These are phyloP conservation scores for Mus minutoides DNA, from an alignment of 2,797 vertebrate species.

Conservation along the genomic window DNA sequence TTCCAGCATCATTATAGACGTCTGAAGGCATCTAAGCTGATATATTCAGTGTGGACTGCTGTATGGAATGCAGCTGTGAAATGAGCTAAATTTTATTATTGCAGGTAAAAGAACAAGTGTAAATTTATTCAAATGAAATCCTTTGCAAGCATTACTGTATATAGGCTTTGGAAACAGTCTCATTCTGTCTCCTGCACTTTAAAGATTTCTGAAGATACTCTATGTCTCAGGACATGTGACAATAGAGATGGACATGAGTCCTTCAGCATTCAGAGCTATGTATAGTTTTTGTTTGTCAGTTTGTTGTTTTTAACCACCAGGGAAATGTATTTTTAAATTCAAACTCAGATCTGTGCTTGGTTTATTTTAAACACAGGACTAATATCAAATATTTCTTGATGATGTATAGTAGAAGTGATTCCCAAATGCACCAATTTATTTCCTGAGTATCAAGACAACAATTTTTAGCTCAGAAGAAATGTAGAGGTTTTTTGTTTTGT, in stretches of 20 bases:
- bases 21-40: constrained; percentile 70
- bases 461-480: background rate
- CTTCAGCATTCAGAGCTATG: constrained; percentile 28
- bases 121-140: constrained; percentile 78
- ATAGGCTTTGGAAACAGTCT: constrained; percentile 62
- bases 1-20: constrained; percentile 67
- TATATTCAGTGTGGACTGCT: constrained; percentile 59
- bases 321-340: constrained; percentile 21
- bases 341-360: constrained; percentile 12
- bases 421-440: constrained; percentile 1
- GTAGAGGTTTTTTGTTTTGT: background rate
- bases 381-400: constrained; percentile 16
- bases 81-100: constrained; percentile 77
- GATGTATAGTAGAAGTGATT: background rate
- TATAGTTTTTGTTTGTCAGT: background rate
- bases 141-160: constrained; percentile 61
- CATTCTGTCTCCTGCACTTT: constrained; percentile 58
- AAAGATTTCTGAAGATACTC: constrained; percentile 58
- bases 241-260: constrained; percentile 56
- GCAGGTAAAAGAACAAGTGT: constrained; percentile 68
- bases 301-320: background rate
- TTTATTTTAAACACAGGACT: background rate
- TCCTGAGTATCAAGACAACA: background rate
- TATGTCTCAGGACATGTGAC: constrained; percentile 24
- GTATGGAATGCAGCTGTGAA: constrained; percentile 70